Evolutionary conservation across 1,140 invertebrate genomes (phyloP), one percentile per base, ranked within the genome.

Genomic region (Diuraphis noxia): DNA sequence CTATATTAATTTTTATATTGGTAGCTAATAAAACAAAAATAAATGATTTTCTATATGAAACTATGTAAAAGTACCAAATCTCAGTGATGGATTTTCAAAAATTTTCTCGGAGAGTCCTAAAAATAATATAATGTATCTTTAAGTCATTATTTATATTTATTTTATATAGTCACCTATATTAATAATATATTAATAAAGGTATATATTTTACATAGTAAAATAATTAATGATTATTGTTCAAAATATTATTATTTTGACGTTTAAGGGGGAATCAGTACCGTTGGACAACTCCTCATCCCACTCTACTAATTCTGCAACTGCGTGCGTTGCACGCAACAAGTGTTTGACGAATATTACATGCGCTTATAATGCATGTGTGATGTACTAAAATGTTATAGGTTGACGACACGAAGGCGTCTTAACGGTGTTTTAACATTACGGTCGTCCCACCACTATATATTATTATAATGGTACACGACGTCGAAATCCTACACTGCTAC

Each of bases 291-390:
- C 10, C 56, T 56, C 3, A 3, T 0, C 56, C 56, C 30, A 63
- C 56, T 13, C 10, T 72, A n/a, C 10, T 72, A n/a, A 17, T n/a
- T 72, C 13, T 3, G 10, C 19, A 30, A 72, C 30, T 6, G 30
- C 30, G n/a, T 72, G 5, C 56, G n/a, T 72, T 72, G 13, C 56
- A 17, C 56, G 17, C n/a, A 72, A 72, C 56, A 72, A 72, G 56
- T 72, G 56, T 72, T 72, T 72, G 56, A 72, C 56, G n/a, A 72
- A 72, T 72, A 72, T n/a, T 63, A 34, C 56, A n/a, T n/a, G 56
- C n/a, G 56, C 56, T n/a, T 72, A n/a, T 72, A n/a, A 30, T 72
- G 30, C 56, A n/a, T 23, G 56, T 17, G 56, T n/a, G n/a, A n/a
- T n/a, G n/a, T n/a, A n/a, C n/a, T n/a, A n/a, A n/a, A 72, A 63